Evolutionary conservation across 1,140 invertebrate species (phyloP), one percentile per base, ranked within the genome.

Genomic region (Drosophila navojoa): DNA sequence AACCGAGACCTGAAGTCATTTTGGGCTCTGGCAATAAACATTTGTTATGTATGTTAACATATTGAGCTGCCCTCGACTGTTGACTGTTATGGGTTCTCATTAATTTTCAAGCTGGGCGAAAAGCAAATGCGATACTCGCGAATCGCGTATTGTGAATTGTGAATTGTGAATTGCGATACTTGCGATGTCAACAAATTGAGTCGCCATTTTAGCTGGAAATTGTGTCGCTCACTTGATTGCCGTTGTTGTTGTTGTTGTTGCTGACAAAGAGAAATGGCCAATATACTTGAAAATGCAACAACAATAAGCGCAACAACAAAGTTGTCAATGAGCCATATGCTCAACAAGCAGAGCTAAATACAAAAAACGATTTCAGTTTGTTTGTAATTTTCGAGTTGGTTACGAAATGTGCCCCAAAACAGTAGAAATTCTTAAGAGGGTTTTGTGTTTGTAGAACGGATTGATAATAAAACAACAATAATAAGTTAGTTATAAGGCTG

Each of bases 161-260:
- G 42, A 4, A 16, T 45, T 49, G 47, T 19, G 47, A 49, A 25
- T 49, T 45, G 54, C 66, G 71, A 78, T 55, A 85, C 71, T 52
- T 71, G 81, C 61, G 44, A 63, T 78, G 74, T 87, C 82, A 86
- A 81, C 87, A 81, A 77, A 72, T 80, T 77, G 57, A 55, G 61
- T 75, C 76, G 76, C 86, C 70, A 80, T 82, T 84, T 81, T 90
- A 76, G 47, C 73, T 81, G 69, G 71, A 82, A 79, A 80, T 79
- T 77, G 73, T 90, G 81, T 86, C 79, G 81, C 54, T 62, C 45
- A 35, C 69, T 64, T 63, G 42, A 64, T 64, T 63, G 54, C 60
- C 63, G 55, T 57, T 57, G 25, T 29, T 49, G 38, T 54, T 63
- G 71, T 27, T 42, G 44, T 32, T 19, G 57, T 35, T 72, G 59